Evolutionary conservation across 2,113 vertebrate species (phyloP).

Genomic region (Benitochromis conjunctus): DNA sequence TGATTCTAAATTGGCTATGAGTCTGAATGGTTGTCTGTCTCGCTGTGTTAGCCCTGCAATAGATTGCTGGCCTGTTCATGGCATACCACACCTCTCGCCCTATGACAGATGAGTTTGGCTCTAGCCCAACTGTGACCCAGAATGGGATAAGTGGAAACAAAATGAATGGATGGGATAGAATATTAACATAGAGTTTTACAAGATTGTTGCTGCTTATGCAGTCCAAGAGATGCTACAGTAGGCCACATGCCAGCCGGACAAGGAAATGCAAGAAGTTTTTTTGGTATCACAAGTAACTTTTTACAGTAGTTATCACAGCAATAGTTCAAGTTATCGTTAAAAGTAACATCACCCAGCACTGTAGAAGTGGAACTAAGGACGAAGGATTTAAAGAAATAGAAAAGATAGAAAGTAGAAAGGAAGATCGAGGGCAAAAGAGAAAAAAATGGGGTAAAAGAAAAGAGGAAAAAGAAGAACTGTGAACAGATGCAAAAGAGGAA

Average conservation of each 20-base stretch:
- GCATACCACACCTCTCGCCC: rapidly evolving
- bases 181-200: neutral
- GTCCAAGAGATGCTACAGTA: neutral
- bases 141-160: neutral
- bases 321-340: neutral
- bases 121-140: neutral
- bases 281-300: neutral
- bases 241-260: neutral
- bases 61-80: neutral
- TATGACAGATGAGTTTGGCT: neutral
- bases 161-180: neutral
- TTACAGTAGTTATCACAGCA: neutral
- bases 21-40: neutral
- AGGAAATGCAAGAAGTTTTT: neutral
- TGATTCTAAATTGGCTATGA: neutral
- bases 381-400: neutral
- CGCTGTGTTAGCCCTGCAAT: neutral
- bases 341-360: neutral
- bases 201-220: neutral
- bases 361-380: neutral
- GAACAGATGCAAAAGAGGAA: neutral
- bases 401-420: neutral
- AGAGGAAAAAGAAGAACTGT: neutral
- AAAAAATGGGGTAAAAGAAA: neutral
- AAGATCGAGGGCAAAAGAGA: neutral